phyloP scores from a whole-genome alignment of 2,888 invertebrate species.

The Platycheirus albimanus region DNA sequence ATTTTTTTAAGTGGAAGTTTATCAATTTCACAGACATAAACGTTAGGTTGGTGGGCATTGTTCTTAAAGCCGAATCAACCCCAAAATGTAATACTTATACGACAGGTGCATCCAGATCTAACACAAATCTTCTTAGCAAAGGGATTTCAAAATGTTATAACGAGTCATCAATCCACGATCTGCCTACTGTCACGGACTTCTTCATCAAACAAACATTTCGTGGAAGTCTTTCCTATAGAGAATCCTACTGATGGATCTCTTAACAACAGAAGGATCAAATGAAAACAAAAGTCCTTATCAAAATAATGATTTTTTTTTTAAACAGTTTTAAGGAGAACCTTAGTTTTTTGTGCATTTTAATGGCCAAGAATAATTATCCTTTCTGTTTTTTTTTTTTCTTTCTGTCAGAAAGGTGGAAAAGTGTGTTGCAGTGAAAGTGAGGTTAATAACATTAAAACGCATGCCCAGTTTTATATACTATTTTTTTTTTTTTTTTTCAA shows the following conservation, averaged over 20 bases:
- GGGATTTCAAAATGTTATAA: neutral
- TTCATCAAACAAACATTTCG: constrained; percentile 26
- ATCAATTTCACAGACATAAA: too few relatives aligned
- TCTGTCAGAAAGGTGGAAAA: constrained; percentile 7
- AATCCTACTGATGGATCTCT: too few relatives aligned
- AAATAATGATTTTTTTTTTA: constrained; percentile 3
- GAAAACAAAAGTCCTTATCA: constrained; percentile 55
- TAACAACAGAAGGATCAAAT: constrained; percentile 5
- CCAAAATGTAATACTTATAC: too few relatives aligned
- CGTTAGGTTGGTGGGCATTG: too few relatives aligned
- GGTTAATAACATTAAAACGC: constrained; percentile 9
- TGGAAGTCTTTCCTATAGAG: constrained; percentile 25
- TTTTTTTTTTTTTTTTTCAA: too few relatives aligned
- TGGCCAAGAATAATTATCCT: constrained; percentile 51
- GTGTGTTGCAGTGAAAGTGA: constrained; percentile 46
- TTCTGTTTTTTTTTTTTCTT: constrained; percentile 8
- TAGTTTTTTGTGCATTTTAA: constrained; percentile 27
- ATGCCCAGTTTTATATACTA: too few relatives aligned
- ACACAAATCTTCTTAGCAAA: too few relatives aligned
- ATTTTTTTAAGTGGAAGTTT: too few relatives aligned
- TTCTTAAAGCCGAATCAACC: too few relatives aligned
- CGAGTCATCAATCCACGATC: constrained; percentile 52
- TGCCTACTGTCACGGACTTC: constrained; percentile 45
- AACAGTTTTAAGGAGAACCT: neutral
- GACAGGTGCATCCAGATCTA: too few relatives aligned